Conservation (phyloP, 1,140 invertebrate genomes). For the Aphelinus atriplicis region DNA sequence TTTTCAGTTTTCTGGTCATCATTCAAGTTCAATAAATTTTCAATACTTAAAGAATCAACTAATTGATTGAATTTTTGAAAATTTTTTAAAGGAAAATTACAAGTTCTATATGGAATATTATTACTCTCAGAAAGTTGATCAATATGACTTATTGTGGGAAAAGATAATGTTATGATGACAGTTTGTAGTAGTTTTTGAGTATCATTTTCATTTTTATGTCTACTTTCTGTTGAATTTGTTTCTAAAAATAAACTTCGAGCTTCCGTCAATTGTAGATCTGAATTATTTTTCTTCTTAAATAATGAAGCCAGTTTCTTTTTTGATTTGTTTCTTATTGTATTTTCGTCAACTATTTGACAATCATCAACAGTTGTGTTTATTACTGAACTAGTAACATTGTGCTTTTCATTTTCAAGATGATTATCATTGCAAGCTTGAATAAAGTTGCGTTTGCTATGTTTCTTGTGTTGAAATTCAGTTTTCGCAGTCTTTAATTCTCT, state of each 20-base stretch:
- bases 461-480: slow-evolving; percentile 28
- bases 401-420: no score
- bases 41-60: slow-evolving; percentile 1
- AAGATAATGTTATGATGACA: slow-evolving; percentile 44
- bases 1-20: not conserved
- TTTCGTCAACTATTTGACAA: slow-evolving; percentile 34
- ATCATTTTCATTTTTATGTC: slow-evolving; percentile 40
- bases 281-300: slow-evolving; percentile 58
- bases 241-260: slow-evolving; percentile 55
- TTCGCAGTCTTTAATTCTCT: slow-evolving; percentile 8
- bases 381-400: not conserved
- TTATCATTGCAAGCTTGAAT: no score
- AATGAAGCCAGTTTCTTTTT: slow-evolving; percentile 60
- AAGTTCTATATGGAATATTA: not conserved
- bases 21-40: slow-evolving; percentile 17
- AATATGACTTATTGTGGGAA: slow-evolving; percentile 59
- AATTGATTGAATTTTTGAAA: not conserved
- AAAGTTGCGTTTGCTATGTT: not conserved
- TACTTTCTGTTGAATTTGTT: slow-evolving; percentile 47
- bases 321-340: slow-evolving; percentile 45
- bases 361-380: slow-evolving; percentile 20
- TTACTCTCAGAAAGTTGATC: slow-evolving; percentile 45
- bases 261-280: slow-evolving; percentile 49
- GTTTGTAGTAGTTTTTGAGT: slow-evolving; percentile 26
- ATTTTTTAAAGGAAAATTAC: not conserved